phyloP scores from a whole-genome alignment of 2,888 invertebrate genomes.

The Aquatica leii region DNA sequence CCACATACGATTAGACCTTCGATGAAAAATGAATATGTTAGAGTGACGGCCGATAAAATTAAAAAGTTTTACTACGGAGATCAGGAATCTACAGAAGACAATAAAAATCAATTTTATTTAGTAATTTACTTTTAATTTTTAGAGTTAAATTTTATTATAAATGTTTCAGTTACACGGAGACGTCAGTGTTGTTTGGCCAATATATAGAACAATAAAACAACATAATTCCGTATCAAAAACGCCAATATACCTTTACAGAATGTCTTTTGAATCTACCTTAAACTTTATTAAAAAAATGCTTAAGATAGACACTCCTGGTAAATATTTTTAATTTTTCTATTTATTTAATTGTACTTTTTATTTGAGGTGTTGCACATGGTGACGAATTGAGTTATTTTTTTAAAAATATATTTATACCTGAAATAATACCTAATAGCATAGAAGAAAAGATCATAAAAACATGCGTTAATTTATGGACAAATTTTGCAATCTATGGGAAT shows the following conservation, averaged over 20 bases:
- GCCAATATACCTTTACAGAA: constrained; percentile 52
- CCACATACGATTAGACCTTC: constrained; percentile 37
- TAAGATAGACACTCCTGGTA: constrained; percentile 46
- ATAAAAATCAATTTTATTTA: constrained; percentile 26
- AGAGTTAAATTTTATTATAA: too few species aligned
- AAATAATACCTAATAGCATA: constrained; percentile 36
- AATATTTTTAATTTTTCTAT: not conserved
- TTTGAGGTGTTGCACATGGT: constrained; percentile 47
- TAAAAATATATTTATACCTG: constrained; percentile 39
- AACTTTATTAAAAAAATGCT: constrained; percentile 40
- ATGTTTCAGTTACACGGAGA: constrained; percentile 57
- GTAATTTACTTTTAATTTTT: constrained; percentile 43
- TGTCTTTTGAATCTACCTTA: constrained; percentile 46
- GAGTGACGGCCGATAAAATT: constrained; percentile 38
- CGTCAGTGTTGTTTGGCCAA: constrained; percentile 48
- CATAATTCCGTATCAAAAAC: constrained; percentile 44
- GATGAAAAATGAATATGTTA: constrained; percentile 34
- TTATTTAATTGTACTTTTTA: not conserved
- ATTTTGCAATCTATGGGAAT: constrained; percentile 46
- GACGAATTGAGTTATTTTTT: constrained; percentile 52
- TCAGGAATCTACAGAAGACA: constrained; percentile 28
- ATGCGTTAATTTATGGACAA: constrained; percentile 48
- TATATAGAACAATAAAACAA: constrained; percentile 43
- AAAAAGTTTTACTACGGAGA: constrained; percentile 41
- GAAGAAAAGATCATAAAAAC: constrained; percentile 42